These are phyloP conservation scores for Lagorchestes hirsutus DNA, from an alignment of 2,797 vertebrate species.

Conservation along the genomic window DNA sequence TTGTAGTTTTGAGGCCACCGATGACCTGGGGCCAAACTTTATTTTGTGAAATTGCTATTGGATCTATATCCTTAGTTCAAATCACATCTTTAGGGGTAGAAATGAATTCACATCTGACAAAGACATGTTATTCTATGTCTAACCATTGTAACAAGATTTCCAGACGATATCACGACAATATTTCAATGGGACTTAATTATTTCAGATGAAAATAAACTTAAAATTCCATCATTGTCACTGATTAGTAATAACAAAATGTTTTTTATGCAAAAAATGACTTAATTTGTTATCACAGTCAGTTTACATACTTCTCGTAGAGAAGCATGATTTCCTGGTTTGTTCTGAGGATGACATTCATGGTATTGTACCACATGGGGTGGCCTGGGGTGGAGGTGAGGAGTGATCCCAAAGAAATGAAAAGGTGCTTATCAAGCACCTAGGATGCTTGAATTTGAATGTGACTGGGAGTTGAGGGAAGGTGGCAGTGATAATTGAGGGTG, in stretches of 20 bases:
- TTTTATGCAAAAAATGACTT: not conserved
- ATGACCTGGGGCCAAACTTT: too few relatives aligned
- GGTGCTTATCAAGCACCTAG: not conserved
- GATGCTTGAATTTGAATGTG: not conserved
- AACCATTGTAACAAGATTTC: not conserved
- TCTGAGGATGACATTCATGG: too few relatives aligned
- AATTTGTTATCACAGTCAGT: not conserved
- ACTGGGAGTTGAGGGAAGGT: not conserved
- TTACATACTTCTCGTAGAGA: not conserved
- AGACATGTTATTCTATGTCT: not conserved
- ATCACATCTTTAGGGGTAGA: not conserved
- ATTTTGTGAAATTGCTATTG: too few relatives aligned
- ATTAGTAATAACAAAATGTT: not conserved
- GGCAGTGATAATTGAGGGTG: not conserved
- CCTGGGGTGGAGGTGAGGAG: not conserved
- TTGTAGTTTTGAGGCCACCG: not conserved
- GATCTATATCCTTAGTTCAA: too few relatives aligned
- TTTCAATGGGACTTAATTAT: not conserved
- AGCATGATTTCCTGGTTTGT: too few relatives aligned
- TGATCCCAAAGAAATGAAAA: not conserved
- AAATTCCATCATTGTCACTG: not conserved
- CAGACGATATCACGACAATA: not conserved
- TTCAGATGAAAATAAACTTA: slow-evolving; percentile 1
- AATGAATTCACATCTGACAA: not conserved
- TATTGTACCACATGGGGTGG: too few relatives aligned